Evolutionary conservation across 2,797 vertebrate genomes (phyloP).

Genomic region (Astyanax mexicanus): DNA sequence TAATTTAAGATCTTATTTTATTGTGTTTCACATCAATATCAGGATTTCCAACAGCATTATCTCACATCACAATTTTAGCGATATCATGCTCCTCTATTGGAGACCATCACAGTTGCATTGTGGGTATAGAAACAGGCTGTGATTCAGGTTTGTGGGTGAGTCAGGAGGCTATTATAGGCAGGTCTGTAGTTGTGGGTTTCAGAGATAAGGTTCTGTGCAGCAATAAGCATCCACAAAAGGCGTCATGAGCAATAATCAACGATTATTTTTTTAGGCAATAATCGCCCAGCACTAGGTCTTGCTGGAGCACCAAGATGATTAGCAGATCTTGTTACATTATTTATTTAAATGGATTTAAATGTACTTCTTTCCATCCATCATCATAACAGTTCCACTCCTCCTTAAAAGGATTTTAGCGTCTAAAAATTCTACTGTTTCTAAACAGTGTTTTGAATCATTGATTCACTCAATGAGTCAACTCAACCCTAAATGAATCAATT

Average conservation of each 20-base stretch:
- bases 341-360: slow-evolving; percentile 8
- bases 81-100: no score
- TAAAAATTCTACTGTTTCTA: no score
- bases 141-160: slow-evolving; percentile 12
- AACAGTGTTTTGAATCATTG: no score
- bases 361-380: neutral
- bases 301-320: slow-evolving; percentile 1
- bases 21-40: no score
- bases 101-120: neutral
- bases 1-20: no score
- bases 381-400: neutral
- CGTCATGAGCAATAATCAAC: neutral
- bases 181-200: neutral
- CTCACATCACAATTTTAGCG: no score
- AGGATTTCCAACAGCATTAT: no score
- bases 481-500: no score
- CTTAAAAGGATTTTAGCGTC: slow-evolving; percentile 12
- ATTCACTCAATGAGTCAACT: no score
- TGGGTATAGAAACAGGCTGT: neutral
- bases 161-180: slow-evolving; percentile 1
- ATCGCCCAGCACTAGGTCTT: no score
- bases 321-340: neutral
- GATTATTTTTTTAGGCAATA: no score
- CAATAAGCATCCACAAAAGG: neutral
- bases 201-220: neutral